Conservation (phyloP, 1,140 invertebrate species). For the Fopius arisanus region DNA sequence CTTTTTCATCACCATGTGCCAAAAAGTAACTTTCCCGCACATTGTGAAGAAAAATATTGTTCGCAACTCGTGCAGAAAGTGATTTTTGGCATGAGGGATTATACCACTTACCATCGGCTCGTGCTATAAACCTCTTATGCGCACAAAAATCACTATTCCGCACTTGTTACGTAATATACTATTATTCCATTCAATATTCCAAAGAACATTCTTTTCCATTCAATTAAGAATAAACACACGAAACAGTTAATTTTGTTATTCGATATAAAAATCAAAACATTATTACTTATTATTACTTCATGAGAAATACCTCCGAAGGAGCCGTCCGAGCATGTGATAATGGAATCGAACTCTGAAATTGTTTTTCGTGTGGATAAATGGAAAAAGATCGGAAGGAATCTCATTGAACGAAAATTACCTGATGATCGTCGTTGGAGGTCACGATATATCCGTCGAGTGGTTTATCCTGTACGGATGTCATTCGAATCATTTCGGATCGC, state of each 20-base stretch:
- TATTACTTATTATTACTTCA: constrained; percentile 21
- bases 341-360: constrained; percentile 46
- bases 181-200: too few relatives aligned
- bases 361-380: not conserved
- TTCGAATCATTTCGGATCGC: constrained; percentile 73
- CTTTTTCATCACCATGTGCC: too few relatives aligned
- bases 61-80: too few relatives aligned
- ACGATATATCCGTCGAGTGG: constrained; percentile 79
- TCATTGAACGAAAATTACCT: constrained; percentile 61
- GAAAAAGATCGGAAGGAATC: not conserved
- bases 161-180: too few relatives aligned
- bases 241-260: not conserved
- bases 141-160: too few relatives aligned
- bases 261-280: not conserved
- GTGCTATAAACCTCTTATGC: too few relatives aligned
- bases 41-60: too few relatives aligned
- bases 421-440: constrained; percentile 81
- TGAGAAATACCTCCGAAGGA: constrained; percentile 43
- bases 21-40: too few relatives aligned
- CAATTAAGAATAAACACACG: not conserved
- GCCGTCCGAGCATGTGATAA: constrained; percentile 39
- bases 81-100: too few relatives aligned
- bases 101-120: too few relatives aligned
- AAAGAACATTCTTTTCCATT: not conserved
- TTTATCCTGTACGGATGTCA: constrained; percentile 69